Conservation (phyloP, 1,140 invertebrate species). For the Druon quercuslanigerum region DNA sequence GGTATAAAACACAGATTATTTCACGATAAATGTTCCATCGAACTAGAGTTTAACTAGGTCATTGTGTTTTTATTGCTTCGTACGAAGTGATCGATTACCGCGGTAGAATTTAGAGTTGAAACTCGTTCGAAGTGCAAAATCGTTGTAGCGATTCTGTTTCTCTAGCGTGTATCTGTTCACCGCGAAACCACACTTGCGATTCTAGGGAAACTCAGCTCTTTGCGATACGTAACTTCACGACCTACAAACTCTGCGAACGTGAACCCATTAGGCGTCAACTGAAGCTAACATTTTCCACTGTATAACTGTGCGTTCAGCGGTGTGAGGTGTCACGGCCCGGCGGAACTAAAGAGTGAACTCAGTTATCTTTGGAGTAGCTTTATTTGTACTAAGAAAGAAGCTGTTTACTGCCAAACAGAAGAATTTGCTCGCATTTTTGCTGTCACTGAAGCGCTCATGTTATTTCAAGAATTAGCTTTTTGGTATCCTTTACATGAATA, state of each 20-base stretch:
- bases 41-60: neutral
- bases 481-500: too few relatives aligned
- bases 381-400: neutral
- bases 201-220: conserved; percentile 25
- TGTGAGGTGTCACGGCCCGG: conserved; percentile 28
- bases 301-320: conserved; percentile 31
- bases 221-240: conserved; percentile 33
- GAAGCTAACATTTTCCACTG: conserved; percentile 38
- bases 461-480: neutral
- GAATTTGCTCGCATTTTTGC: neutral
- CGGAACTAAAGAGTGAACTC: neutral
- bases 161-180: conserved; percentile 3
- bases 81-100: conserved; percentile 5
- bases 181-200: conserved; percentile 29
- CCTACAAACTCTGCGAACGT: conserved; percentile 36
- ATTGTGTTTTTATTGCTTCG: conserved; percentile 12
- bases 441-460: neutral
- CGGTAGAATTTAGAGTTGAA: conserved; percentile 20
- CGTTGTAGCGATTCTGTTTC: conserved; percentile 8
- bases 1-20: neutral
- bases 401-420: neutral
- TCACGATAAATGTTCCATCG: neutral
- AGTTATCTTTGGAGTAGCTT: neutral
- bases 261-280: conserved; percentile 40
- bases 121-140: conserved; percentile 26